A percentile compares a stretch with the other conserved stretches of the same genome.
Evolutionary conservation across 2,113 vertebrate genomes (phyloP).

Genomic region (Apistogramma diplotaenia): DNA sequence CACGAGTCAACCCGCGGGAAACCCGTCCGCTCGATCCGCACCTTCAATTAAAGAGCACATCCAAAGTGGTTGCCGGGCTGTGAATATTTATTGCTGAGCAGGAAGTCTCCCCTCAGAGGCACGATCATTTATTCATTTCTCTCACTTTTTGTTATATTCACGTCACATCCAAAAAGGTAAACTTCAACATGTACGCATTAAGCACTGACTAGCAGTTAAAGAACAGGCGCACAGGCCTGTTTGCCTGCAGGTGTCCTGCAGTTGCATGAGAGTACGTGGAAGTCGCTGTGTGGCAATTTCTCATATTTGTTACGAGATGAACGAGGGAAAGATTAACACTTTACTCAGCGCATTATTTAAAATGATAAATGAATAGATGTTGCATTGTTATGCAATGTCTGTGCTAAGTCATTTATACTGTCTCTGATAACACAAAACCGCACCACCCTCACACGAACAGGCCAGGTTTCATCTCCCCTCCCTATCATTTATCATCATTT

Average conservation of each 20-base stretch:
- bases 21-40: constrained; percentile 29
- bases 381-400: not conserved
- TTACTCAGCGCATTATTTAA: not conserved
- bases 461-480: constrained; percentile 15
- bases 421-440: not conserved
- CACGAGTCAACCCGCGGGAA: constrained; percentile 43
- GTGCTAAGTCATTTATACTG: not conserved
- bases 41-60: constrained; percentile 53
- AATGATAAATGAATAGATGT: not conserved
- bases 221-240: not conserved
- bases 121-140: constrained; percentile 34
- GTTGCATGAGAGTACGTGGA: not conserved
- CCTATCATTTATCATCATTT: constrained; percentile 66
- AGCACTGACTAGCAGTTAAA: not conserved
- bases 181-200: not conserved
- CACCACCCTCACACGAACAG: constrained; percentile 1
- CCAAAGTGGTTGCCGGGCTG: not conserved
- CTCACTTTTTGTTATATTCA: not conserved
- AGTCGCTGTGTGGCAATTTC: not conserved
- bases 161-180: not conserved
- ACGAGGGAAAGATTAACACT: not conserved
- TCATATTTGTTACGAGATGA: not conserved
- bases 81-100: constrained; percentile 44
- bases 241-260: not conserved
- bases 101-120: constrained; percentile 12